Evolutionary conservation across 2,797 vertebrate genomes (phyloP).

Genomic region (Uromys caudimaculatus): DNA sequence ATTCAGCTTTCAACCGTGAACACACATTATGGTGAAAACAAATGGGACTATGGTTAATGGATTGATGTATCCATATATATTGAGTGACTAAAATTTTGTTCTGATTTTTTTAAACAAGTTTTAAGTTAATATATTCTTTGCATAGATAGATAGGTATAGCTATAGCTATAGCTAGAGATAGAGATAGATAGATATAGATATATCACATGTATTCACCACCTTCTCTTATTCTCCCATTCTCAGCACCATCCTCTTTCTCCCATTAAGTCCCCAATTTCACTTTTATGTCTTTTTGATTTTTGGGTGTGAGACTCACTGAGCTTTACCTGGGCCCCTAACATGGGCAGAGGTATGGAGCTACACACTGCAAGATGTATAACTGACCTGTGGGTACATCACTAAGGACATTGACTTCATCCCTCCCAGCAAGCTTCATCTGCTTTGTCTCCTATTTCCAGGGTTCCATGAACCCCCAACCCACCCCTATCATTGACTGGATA

Average conservation of each 20-base stretch:
- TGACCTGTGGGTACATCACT: not conserved
- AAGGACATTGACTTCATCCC: not conserved
- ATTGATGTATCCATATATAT: conserved; percentile 8
- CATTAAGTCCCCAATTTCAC: not conserved
- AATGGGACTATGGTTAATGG: conserved; percentile 58
- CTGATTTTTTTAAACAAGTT: not conserved
- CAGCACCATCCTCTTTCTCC: no score
- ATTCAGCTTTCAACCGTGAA: conserved; percentile 65
- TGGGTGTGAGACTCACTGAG: not conserved
- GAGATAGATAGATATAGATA: not conserved
- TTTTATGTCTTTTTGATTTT: not conserved
- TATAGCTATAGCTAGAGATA: no score
- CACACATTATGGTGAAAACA: conserved; percentile 51
- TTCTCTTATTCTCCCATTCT: not conserved
- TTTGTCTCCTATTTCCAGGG: not conserved
- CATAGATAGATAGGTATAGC: no score
- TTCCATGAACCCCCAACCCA: not conserved
- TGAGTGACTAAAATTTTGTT: not conserved
- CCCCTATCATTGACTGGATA: not conserved
- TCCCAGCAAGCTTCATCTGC: rapidly evolving
- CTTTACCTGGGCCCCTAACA: not conserved
- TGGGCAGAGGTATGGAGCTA: not conserved
- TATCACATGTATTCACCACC: not conserved
- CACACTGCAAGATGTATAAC: not conserved
- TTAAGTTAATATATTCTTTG: not conserved